A percentile compares a stretch with the other conserved stretches of the same genome.
Evolutionary conservation across 2,797 vertebrate genomes (phyloP).

Genomic region (Sebastolobus altivelis): DNA sequence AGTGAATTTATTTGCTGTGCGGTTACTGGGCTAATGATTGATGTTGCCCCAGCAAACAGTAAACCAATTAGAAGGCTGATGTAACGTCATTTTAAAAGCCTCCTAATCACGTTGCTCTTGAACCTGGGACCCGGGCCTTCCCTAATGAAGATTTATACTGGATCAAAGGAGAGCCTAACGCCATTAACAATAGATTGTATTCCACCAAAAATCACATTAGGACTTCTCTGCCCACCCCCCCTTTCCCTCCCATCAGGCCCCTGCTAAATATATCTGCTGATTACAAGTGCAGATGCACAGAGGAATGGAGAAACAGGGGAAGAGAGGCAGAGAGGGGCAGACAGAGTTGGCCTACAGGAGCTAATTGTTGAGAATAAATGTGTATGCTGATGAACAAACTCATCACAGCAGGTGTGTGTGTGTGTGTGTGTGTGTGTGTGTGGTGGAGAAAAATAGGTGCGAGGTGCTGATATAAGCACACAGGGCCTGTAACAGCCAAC

Average conservation of each 20-base stretch:
- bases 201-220: slow-evolving; percentile 90
- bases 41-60: slow-evolving; percentile 97
- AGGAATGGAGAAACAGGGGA: slow-evolving; percentile 72
- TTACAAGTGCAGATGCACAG: slow-evolving; percentile 83
- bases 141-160: slow-evolving; percentile 99
- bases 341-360: slow-evolving; percentile 62
- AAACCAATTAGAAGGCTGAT: slow-evolving; percentile 99
- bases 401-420: slow-evolving; percentile 47
- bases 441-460: slow-evolving; percentile 43
- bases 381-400: slow-evolving; percentile 63
- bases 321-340: slow-evolving; percentile 40
- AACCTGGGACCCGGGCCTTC: slow-evolving; percentile 95
- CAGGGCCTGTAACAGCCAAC: slow-evolving; percentile 63
- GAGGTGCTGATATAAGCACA: slow-evolving; percentile 72
- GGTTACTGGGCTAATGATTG: slow-evolving; percentile 98
- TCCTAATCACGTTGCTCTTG: slow-evolving; percentile 98
- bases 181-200: slow-evolving; percentile 99
- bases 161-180: slow-evolving; percentile 96
- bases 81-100: slow-evolving; percentile 99
- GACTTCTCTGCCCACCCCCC: slow-evolving; percentile 79
- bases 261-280: slow-evolving; percentile 87
- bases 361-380: slow-evolving; percentile 75
- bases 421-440: not conserved
- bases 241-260: slow-evolving; percentile 78
- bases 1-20: slow-evolving; percentile 97